These are phyloP conservation scores for Dermolepida albohirtum DNA, from an alignment of 2,888 invertebrate species.

Conservation along the genomic window DNA sequence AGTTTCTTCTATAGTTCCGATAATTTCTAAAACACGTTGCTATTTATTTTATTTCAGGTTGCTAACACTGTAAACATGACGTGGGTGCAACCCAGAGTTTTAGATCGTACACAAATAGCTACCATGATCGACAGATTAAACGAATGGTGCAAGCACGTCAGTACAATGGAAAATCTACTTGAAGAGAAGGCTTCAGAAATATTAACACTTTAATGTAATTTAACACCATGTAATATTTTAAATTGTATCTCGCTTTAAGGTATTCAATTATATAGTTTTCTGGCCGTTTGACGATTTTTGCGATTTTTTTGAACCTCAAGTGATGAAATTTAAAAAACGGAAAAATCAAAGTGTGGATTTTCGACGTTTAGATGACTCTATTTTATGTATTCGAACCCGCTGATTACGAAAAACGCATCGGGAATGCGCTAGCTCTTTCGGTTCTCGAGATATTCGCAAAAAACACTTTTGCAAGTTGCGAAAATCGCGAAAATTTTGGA, in stretches of 20 bases:
- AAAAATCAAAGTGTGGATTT: too few species aligned
- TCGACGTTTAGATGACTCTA: too few species aligned
- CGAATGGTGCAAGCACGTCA: constrained; percentile 80
- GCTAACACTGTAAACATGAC: constrained; percentile 79
- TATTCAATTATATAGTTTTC: constrained; percentile 1
- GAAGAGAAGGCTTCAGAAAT: constrained; percentile 84
- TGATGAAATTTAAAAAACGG: too few species aligned
- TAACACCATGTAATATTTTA: constrained; percentile 16
- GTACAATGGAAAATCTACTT: constrained; percentile 77
- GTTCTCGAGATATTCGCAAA: too few species aligned
- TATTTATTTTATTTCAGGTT: constrained; percentile 55
- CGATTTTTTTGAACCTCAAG: too few species aligned
- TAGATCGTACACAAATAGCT: constrained; percentile 76
- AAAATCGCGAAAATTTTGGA: too few species aligned
- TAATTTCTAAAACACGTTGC: too few species aligned
- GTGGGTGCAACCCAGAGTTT: constrained; percentile 88
- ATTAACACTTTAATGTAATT: constrained; percentile 70
- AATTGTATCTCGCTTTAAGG: constrained; percentile 15
- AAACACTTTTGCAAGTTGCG: too few species aligned
- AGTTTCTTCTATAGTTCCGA: constrained; percentile 36
- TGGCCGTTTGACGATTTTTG: too few species aligned
- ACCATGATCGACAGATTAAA: constrained; percentile 79
- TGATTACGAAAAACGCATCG: too few species aligned
- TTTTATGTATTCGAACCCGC: too few species aligned
- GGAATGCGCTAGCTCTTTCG: too few species aligned